Base-by-base conservation (phyloP, 2,797 vertebrate species). In the Rhodeus uyekii region DNA sequence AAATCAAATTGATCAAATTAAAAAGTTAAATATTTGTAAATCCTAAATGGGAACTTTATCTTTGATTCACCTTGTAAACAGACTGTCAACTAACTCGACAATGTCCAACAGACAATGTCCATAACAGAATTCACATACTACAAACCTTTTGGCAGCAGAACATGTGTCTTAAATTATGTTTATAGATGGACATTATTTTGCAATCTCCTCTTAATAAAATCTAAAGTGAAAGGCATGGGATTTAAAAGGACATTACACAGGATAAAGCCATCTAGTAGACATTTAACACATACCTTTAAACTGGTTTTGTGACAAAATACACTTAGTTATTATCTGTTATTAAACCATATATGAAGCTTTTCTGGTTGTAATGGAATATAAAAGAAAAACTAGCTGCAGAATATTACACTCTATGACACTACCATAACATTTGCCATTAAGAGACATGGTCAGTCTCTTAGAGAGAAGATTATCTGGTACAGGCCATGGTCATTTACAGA, bases 161-260 rank as follows among this genome's bases (percentile, higher is more conserved):
- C 36, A 55, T 50, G 8, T 58, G 67, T 61, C 75, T 50, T 87
- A 85, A 87, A 76, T 80, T 18, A 64, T 65, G 44, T 85, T 85
- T 72, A 87, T 84, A 85, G 73, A 84, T 74, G 39, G 65, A 76
- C 74, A 85, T 85, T 87, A 88, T 87, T 87, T 84, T 65, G 78
- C 76, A 82, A 78, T 88, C 80, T 80, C 60, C 78, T 76, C 78
- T 80, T 67, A 67, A 80, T 76, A 77, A 78, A 86, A 68, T 68
- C 46, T 42, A 16, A 79, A 55, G 77, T 22, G 48, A 71, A 68
- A 69, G 69, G 48, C 38, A 71, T 58, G 36, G 50, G 27, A 19
- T 69, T 79, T 79, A 79, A 79, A 79, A 58, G 24, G 32, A 69
- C 50, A 60, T 79, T 69, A 58, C 19, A 38, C 19, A 32, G n/a